Evolutionary conservation across 2,113 vertebrate genomes (phyloP).

Genomic region (Oncorhynchus gorbuscha): DNA sequence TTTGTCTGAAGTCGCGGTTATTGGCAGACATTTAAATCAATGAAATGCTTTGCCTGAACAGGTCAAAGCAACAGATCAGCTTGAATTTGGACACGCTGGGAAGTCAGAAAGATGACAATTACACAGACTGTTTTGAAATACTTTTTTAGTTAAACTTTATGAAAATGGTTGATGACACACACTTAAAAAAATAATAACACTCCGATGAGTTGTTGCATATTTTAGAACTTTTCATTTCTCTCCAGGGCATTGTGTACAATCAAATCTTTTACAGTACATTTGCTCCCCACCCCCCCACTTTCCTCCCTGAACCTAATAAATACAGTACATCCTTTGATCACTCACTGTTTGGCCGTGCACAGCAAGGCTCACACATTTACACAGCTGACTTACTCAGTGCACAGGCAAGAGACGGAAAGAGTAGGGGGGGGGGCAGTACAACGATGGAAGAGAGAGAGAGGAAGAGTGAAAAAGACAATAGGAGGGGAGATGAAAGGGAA

Average conservation of each 20-base stretch:
- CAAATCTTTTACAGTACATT: slow-evolving; percentile 69
- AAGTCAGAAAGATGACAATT: not conserved
- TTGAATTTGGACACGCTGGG: not conserved
- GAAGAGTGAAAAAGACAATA: not conserved
- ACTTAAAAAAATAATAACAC: slow-evolving; percentile 25
- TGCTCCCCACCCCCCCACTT: slow-evolving; percentile 15
- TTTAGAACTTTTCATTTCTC: slow-evolving; percentile 63
- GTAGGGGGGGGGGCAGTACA: slow-evolving; percentile 7
- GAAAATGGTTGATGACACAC: not conserved
- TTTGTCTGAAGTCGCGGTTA: not conserved
- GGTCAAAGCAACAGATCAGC: not conserved
- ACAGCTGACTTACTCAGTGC: slow-evolving; percentile 30
- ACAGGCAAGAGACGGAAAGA: slow-evolving; percentile 4
- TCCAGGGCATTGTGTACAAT: slow-evolving; percentile 56
- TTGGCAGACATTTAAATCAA: no score
- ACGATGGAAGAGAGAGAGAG: slow-evolving; percentile 1
- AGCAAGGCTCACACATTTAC: slow-evolving; percentile 65
- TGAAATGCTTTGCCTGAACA: not conserved
- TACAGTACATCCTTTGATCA: slow-evolving; percentile 53
- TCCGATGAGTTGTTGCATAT: slow-evolving; percentile 37
- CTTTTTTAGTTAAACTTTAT: no score
- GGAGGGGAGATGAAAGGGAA: slow-evolving; percentile 7
- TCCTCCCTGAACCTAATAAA: slow-evolving; percentile 62
- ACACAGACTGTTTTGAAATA: no score
- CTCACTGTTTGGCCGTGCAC: slow-evolving; percentile 58